Base-by-base conservation (phyloP, 2,797 vertebrate species). In the Peromyscus melanophrys region DNA sequence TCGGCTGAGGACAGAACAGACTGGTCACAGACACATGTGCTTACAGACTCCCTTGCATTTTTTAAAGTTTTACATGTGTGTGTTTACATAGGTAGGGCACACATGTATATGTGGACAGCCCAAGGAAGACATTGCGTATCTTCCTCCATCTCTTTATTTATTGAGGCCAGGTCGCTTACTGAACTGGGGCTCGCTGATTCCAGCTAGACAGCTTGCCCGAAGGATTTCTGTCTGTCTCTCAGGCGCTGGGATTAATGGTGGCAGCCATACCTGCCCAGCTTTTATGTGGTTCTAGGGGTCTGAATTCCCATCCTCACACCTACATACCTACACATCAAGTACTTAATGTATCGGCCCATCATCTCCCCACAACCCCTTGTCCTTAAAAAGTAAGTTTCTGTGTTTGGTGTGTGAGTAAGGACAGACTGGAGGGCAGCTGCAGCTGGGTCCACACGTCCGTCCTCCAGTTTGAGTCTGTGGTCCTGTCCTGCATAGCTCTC, bases 261-360 rank as follows among this genome's bases (percentile, higher is more conserved):
- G 16, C 49, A 17, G 34, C 67, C n/a, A 57, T 2, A 40, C 14
- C n/a, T 31, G 31, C 16, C 27, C 57, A 83, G 31, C 63, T 69
- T 57, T 73, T 73, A 43, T 27, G 10, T 43, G 25, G 25, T 31
- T 73, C 69, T 43, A 14, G 52, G 5, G 27, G 43, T 31, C 17
- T 29, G 34, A 21, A 75, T 29, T 43, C n/a, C 11, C 0, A 12
- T 69, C 29, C 25, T n/a, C 12, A 52, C 2, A 13, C 46, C 34
- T 25, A 14, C 12, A 52, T 1, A 7, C 46, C 34, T 55, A 27
- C 31, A 69, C 0, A 10, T 3, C 27, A 21, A 1, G 4, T 27
- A 21, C 11, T 25, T 37, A 1, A 10, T 37, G 21, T 0, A 40
- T 25, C 1, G 2, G 73, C n/a, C 9, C 34, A 73, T 73, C 8